Percentiles rank a stretch among this genome's conserved stretches.
phyloP scores from a whole-genome alignment of 2,888 invertebrate species.

The Ennomos erosarius region DNA sequence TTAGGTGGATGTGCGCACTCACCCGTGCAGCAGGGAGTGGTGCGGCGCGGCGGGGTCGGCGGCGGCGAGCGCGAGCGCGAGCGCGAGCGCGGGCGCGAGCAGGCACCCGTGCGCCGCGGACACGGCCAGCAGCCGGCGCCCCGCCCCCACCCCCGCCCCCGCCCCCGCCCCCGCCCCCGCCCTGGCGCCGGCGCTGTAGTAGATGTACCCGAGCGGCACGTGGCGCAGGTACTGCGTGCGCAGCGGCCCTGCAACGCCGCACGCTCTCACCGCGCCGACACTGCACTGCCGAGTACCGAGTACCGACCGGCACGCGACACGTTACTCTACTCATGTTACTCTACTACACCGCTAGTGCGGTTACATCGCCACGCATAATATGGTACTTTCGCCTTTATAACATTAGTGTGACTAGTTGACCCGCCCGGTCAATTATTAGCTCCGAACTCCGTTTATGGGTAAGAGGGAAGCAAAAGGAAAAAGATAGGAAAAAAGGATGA shows the following conservation, averaged over 20 bases:
- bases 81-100: slow-evolving; percentile 38
- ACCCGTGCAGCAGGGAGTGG: slow-evolving; percentile 34
- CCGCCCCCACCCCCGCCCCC: slow-evolving; percentile 15
- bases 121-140: slow-evolving; percentile 26
- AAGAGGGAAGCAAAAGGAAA: too few species aligned
- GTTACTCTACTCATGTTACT: too few species aligned
- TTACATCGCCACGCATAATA: too few species aligned
- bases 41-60: slow-evolving; percentile 14
- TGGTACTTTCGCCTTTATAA: too few species aligned
- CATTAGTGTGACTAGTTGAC: too few species aligned
- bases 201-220: slow-evolving; percentile 57
- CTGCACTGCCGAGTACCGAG: too few species aligned
- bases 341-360: too few species aligned
- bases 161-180: slow-evolving; percentile 42
- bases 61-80: slow-evolving; percentile 20
- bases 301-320: too few species aligned
- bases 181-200: slow-evolving; percentile 49
- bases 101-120: slow-evolving; percentile 46
- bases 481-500: too few species aligned
- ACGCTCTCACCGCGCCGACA: too few species aligned
- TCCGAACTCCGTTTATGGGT: too few species aligned
- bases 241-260: slow-evolving; percentile 50
- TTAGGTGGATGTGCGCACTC: slow-evolving; percentile 1
- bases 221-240: slow-evolving; percentile 53
- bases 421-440: too few species aligned